Conservation (phyloP, 2,797 vertebrate species). For the Kryptolebias ocellatus region DNA sequence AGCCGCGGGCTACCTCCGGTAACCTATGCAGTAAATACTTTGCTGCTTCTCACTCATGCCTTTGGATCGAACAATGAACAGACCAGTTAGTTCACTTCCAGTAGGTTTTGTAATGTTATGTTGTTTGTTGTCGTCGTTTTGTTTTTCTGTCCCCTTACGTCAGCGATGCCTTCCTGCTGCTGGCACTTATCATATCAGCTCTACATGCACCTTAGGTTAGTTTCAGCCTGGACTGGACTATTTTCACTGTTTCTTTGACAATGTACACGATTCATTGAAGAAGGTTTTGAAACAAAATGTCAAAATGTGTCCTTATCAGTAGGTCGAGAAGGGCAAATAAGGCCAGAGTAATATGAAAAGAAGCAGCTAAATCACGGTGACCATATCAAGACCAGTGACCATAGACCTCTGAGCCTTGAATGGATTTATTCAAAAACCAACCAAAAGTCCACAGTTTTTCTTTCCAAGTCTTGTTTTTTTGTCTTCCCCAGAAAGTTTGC, state of each 20-base stretch:
- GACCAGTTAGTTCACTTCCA: conserved; percentile 1
- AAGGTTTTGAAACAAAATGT: no score
- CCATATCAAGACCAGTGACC: conserved; percentile 1
- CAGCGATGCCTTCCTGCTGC: no score
- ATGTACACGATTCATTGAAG: no score
- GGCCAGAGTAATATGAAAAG: background rate
- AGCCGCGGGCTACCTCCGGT: background rate
- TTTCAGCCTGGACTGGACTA: background rate
- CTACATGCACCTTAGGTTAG: background rate
- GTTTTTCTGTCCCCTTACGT: background rate
- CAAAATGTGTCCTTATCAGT: background rate
- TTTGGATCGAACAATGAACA: background rate
- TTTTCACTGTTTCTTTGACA: background rate
- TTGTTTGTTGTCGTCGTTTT: background rate
- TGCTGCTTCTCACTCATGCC: background rate
- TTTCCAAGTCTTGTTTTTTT: conserved; percentile 24
- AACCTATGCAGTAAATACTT: background rate
- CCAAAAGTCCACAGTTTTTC: conserved; percentile 21
- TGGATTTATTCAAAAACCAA: conserved; percentile 22
- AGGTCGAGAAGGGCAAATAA: background rate
- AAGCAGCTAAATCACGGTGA: no score
- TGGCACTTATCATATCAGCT: background rate
- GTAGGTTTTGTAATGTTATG: background rate
- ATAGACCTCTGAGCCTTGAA: conserved; percentile 3
- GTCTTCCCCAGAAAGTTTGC: conserved; percentile 26